Evolutionary conservation across 1,140 invertebrate genomes (phyloP).

Genomic region (Penaeus vannamei): DNA sequence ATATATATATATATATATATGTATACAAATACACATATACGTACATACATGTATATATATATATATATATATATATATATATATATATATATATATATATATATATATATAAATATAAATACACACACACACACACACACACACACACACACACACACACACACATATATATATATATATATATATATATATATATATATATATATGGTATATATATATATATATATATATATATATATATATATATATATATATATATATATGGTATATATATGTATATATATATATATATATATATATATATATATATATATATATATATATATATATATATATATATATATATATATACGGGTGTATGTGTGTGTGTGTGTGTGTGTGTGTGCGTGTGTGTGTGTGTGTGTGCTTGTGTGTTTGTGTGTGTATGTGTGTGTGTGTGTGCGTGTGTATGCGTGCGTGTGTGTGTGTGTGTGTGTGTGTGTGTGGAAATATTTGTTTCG

Average conservation of each 20-base stretch:
- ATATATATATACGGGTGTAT: too few relatives aligned
- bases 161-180: too few relatives aligned
- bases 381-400: constrained; percentile 10
- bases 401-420: too few relatives aligned
- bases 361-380: constrained; percentile 11
- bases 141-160: too few relatives aligned
- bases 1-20: constrained; percentile 16
- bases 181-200: too few relatives aligned
- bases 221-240: too few relatives aligned
- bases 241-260: too few relatives aligned
- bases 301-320: constrained; percentile 4
- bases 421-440: constrained; percentile 11
- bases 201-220: too few relatives aligned
- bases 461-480: constrained; percentile 10
- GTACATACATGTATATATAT: constrained; percentile 8
- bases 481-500: constrained; percentile 7
- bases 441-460: constrained; percentile 10
- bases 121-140: background rate
- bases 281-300: constrained; percentile 16
- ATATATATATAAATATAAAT: constrained; percentile 8
- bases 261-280: too few relatives aligned
- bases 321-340: too few relatives aligned
- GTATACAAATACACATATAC: constrained; percentile 16
- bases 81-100: constrained; percentile 16
- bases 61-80: constrained; percentile 10